Evolutionary conservation across 1,140 invertebrate genomes (phyloP).

Genomic region (Leptinotarsa lineolata): DNA sequence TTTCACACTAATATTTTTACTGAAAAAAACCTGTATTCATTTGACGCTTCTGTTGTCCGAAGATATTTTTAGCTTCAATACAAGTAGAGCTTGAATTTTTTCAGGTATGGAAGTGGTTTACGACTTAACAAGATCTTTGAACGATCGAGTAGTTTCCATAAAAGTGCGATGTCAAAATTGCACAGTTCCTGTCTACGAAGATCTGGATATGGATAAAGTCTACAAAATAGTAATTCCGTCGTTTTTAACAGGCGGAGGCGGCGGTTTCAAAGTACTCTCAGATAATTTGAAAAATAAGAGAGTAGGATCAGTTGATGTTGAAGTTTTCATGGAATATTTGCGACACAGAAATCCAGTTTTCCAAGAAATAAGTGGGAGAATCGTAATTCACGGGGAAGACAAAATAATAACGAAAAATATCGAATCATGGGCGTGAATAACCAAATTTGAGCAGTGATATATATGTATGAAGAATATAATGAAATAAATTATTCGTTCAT

Average conservation of each 20-base stretch:
- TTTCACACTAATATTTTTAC: too few relatives aligned
- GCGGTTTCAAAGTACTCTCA: constrained; percentile 58
- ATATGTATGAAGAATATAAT: too few relatives aligned
- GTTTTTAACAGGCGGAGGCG: constrained; percentile 70
- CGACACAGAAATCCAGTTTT: constrained; percentile 47
- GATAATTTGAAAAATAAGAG: constrained; percentile 39
- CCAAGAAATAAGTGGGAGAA: constrained; percentile 29
- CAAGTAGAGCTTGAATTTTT: background rate
- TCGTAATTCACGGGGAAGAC: background rate
- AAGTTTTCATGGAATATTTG: constrained; percentile 51
- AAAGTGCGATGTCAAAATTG: constrained; percentile 68
- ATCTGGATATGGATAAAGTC: constrained; percentile 56
- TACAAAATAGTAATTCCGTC: constrained; percentile 67
- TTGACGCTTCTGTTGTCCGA: too few relatives aligned
- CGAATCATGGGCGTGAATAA: background rate
- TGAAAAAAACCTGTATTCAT: too few relatives aligned
- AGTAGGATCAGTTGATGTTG: constrained; percentile 38
- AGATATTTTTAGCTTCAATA: too few relatives aligned
- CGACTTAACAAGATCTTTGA: constrained; percentile 59
- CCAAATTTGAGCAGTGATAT: too few relatives aligned
- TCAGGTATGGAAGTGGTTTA: constrained; percentile 57
- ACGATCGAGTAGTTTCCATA: constrained; percentile 62
- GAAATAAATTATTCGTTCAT: too few relatives aligned
- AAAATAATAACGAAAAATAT: background rate
- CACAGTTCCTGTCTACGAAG: constrained; percentile 64